Conservation (phyloP, 2,888 invertebrate genomes). For the Julus scanicus region DNA sequence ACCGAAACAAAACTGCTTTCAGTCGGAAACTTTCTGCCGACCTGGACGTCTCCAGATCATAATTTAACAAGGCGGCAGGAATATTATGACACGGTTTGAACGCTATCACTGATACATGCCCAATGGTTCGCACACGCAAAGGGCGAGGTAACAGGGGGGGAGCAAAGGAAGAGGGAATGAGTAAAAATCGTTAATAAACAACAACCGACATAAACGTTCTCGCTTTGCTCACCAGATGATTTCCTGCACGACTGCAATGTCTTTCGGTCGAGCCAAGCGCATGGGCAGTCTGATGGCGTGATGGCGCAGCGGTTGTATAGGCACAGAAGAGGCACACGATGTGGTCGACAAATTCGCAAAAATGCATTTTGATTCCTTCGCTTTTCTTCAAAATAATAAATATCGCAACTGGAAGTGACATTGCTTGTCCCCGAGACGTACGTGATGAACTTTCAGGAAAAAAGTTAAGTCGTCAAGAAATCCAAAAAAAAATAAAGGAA, state of each 20-base stretch:
- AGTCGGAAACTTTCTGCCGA: neutral
- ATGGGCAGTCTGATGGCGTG: neutral
- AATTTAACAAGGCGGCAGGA: neutral
- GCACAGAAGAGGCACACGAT: conserved; percentile 23
- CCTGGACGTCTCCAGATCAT: neutral
- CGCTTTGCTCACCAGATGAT: neutral
- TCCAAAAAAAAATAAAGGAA: neutral
- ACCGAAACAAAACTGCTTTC: neutral
- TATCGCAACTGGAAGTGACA: conserved; percentile 25
- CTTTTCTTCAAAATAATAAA: conserved; percentile 42
- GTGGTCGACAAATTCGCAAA: conserved; percentile 38
- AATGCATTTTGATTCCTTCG: conserved; percentile 34
- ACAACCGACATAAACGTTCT: neutral
- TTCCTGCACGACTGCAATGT: neutral
- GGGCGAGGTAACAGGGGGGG: neutral
- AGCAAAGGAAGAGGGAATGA: neutral
- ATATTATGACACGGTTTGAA: conserved; percentile 32
- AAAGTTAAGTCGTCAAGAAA: conserved; percentile 38
- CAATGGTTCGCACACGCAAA: neutral
- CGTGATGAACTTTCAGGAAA: conserved; percentile 12
- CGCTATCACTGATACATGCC: neutral
- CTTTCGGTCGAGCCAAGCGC: neutral
- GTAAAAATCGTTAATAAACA: conserved; percentile 37
- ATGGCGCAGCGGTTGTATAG: conserved; percentile 25
- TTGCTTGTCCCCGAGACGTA: conserved; percentile 34